phyloP scores from a whole-genome alignment of 1,140 invertebrate genomes.

The Drosophila teissieri region DNA sequence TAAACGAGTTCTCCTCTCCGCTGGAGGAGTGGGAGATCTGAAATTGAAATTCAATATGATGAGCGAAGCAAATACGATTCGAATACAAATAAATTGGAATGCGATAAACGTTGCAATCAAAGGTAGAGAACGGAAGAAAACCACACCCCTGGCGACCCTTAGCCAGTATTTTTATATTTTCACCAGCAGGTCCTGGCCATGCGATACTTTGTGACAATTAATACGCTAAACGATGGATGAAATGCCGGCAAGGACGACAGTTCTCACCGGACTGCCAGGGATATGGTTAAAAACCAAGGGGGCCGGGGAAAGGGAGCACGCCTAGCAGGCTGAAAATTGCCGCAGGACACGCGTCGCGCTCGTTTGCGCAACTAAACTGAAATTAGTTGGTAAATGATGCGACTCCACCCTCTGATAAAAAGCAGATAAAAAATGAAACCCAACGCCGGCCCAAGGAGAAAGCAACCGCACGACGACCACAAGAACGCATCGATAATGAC shows the following conservation, averaged over 20 bases:
- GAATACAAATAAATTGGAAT: slow-evolving; percentile 77
- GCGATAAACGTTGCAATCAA: slow-evolving; percentile 79
- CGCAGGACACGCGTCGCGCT: slow-evolving; percentile 74
- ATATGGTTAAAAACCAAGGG: slow-evolving; percentile 14
- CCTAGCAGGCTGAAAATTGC: slow-evolving; percentile 69
- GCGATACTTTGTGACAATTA: slow-evolving; percentile 80
- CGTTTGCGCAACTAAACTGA: slow-evolving; percentile 80
- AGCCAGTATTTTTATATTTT: slow-evolving; percentile 12
- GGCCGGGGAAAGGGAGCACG: slow-evolving; percentile 40
- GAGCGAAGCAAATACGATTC: slow-evolving; percentile 63
- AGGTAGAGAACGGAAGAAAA: slow-evolving; percentile 42
- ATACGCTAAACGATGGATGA: slow-evolving; percentile 75
- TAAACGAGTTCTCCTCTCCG: slow-evolving; percentile 14
- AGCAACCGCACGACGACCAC: slow-evolving; percentile 55
- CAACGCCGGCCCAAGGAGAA: slow-evolving; percentile 25
- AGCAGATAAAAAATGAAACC: slow-evolving; percentile 65
- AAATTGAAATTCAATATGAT: slow-evolving; percentile 82
- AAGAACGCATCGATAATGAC: slow-evolving; percentile 72
- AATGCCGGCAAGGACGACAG: slow-evolving; percentile 37
- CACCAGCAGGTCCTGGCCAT: slow-evolving; percentile 55
- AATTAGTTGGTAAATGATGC: slow-evolving; percentile 78
- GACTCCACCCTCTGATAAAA: slow-evolving; percentile 60
- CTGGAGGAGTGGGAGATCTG: slow-evolving; percentile 50
- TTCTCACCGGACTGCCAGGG: slow-evolving; percentile 50
- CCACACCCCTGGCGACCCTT: slow-evolving; percentile 32